phyloP scores from a whole-genome alignment of 2,888 invertebrate genomes.

The Conomelus anceps region DNA sequence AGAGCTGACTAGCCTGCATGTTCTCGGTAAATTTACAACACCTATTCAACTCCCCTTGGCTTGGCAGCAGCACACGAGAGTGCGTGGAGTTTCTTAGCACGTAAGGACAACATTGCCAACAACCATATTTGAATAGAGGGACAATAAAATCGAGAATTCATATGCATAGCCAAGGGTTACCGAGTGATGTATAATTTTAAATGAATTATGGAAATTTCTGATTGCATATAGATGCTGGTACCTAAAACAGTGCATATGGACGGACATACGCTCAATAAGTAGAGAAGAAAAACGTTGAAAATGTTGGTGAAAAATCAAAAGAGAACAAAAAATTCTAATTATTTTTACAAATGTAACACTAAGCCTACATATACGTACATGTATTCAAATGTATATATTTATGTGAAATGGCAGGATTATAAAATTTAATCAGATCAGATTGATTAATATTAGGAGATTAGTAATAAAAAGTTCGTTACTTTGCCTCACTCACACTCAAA shows the following conservation, averaged over 20 bases:
- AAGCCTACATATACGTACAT: too few relatives aligned
- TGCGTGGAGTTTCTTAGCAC: not conserved
- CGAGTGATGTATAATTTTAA: not conserved
- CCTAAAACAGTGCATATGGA: not conserved
- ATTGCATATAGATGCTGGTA: not conserved
- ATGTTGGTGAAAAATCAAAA: not conserved
- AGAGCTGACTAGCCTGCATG: not conserved
- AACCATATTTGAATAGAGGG: not conserved
- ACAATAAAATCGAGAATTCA: not conserved
- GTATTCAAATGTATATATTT: too few relatives aligned
- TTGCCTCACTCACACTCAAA: too few relatives aligned
- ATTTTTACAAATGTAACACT: too few relatives aligned
- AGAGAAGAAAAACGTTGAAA: not conserved
- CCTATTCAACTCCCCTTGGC: not conserved
- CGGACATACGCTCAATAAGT: too few relatives aligned
- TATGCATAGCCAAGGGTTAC: not conserved
- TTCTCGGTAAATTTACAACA: not conserved
- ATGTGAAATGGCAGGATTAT: too few relatives aligned
- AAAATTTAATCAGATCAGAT: too few relatives aligned
- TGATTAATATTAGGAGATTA: too few relatives aligned
- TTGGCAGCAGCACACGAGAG: not conserved
- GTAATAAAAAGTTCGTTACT: too few relatives aligned
- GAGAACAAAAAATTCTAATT: not conserved
- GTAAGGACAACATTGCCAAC: not conserved
- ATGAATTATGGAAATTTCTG: not conserved